These are phyloP conservation scores for Subanguina moxae DNA, from an alignment of 1,140 invertebrate genomes.

Conservation along the genomic window DNA sequence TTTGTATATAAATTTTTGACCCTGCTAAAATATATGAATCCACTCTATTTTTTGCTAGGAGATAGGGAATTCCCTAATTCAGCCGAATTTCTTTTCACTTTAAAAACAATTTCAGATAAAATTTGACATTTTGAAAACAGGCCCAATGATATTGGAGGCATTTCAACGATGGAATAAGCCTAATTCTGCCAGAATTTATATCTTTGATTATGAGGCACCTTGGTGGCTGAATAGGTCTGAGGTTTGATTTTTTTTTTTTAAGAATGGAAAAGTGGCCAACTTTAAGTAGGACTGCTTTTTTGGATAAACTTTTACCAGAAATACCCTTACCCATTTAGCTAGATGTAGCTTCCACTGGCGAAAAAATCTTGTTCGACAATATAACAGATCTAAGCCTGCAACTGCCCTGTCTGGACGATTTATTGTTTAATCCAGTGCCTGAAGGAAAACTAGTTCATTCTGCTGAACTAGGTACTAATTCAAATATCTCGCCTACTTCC, in stretches of 20 bases:
- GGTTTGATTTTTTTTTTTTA: not conserved
- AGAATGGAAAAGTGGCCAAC: no score
- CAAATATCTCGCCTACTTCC: not conserved
- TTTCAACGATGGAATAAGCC: not conserved
- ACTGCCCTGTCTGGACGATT: not conserved
- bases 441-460: no score
- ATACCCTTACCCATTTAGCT: not conserved
- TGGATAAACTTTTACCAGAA: no score
- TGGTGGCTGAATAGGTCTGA: not conserved
- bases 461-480: not conserved
- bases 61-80: no score
- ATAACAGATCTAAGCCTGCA: not conserved
- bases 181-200: not conserved
- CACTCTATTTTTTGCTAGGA: no score
- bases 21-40: no score
- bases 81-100: no score
- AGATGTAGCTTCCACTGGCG: not conserved
- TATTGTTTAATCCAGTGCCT: not conserved
- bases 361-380: not conserved
- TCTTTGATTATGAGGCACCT: not conserved
- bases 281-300: no score
- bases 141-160: not conserved
- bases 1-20: no score
- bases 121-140: not conserved
- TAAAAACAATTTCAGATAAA: constrained; percentile 1